phyloP scores from a whole-genome alignment of 2,113 vertebrate species.

The Pterocles gutturalis region DNA sequence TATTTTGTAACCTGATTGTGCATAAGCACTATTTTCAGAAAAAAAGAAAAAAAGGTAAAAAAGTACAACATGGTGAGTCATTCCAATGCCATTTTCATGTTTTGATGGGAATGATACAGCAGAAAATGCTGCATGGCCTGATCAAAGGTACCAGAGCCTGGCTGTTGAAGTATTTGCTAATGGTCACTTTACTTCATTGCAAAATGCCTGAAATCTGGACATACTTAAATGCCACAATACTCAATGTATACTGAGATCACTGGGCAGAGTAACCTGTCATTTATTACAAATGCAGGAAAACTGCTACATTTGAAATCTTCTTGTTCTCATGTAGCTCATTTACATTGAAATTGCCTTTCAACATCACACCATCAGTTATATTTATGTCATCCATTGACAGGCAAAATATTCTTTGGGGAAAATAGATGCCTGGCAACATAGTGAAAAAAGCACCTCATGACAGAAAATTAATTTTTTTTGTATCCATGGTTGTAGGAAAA shows the following conservation, averaged over 20 bases:
- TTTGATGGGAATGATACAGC: neutral
- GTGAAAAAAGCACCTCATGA: neutral
- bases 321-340: neutral
- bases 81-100: neutral
- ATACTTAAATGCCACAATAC: neutral
- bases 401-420: neutral
- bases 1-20: neutral
- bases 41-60: neutral
- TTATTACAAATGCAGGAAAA: neutral
- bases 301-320: neutral
- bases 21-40: neutral
- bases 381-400: neutral
- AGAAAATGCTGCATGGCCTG: neutral
- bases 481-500: neutral
- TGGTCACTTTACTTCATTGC: neutral
- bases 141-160: neutral
- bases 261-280: neutral
- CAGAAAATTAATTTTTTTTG: neutral
- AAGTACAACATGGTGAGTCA: neutral
- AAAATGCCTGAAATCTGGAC: neutral
- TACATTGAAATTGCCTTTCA: conserved; percentile 39
- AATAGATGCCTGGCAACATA: neutral
- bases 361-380: neutral
- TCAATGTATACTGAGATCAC: neutral
- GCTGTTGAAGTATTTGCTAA: neutral